phyloP scores from a whole-genome alignment of 1,140 invertebrate species.

The Holotrichia oblita region DNA sequence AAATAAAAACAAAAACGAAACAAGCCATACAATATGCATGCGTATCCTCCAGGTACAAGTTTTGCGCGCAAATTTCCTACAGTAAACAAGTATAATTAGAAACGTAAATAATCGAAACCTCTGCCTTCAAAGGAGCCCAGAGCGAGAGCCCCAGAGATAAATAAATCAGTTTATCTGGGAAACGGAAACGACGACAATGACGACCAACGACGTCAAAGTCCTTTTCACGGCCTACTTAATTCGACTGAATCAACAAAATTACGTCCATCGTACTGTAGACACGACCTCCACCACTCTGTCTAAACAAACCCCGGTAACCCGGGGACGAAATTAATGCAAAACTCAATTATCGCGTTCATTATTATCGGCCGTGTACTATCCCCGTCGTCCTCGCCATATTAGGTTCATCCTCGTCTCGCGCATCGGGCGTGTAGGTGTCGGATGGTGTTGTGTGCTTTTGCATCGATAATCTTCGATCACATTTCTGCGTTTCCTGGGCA shows the following conservation, averaged over 20 bases:
- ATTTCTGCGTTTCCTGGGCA: not conserved
- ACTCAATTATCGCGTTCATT: conserved; percentile 12
- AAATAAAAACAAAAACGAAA: no score
- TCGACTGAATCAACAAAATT: conserved; percentile 17
- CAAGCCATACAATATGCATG: no score
- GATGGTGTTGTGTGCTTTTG: not conserved
- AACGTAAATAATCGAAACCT: not conserved
- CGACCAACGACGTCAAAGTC: not conserved
- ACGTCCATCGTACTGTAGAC: not conserved
- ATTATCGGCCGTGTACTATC: not conserved
- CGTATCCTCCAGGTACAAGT: no score
- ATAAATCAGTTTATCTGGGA: not conserved
- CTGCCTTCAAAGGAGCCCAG: not conserved
- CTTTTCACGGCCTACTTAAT: conserved; percentile 13
- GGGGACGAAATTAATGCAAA: conserved; percentile 10
- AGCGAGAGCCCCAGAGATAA: not conserved
- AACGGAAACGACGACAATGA: not conserved
- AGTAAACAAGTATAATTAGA: not conserved
- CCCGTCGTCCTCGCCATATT: not conserved
- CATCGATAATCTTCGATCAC: conserved; percentile 20
- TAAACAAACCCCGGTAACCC: not conserved
- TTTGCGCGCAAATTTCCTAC: no score
- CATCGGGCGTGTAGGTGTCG: not conserved
- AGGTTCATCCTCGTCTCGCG: not conserved
- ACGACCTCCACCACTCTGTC: not conserved